Base-by-base conservation (phyloP, 2,888 invertebrate species). In the Didymodactylos carnosus region DNA sequence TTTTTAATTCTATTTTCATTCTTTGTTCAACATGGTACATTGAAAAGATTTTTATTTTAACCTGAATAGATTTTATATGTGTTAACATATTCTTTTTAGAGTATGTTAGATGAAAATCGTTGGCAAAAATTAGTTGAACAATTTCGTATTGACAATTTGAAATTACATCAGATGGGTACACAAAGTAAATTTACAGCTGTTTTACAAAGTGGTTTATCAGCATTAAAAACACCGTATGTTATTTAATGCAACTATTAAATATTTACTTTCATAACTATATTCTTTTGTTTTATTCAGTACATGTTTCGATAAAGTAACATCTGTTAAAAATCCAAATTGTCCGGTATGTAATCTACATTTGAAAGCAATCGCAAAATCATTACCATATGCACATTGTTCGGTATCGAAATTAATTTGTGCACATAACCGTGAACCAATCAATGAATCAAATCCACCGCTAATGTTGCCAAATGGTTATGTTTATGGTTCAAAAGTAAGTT, bases 401-500 rank as follows among this genome's bases (percentile, higher is more conserved):
- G 71, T 71, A 27, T 75, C 75, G 2, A 72, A 72, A 43, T 41
- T 75, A 40, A 75, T 75, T 29, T 51, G 53, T 46, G 39, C 72
- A 35, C 49, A 70, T 25, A 39, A 69, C 11, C 72, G 75, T 19
- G 75, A 90, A 79, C 90, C 93, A 70, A 87, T 98, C 80, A 94
- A 98, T 85, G 95, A 97, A 83, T 91, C 97, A 84, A 95, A 97
- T 86, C 92, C 92, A 79, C 95, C 95, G 16, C 91, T 97, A 90
- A 93, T 94, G 89, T 87, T 99, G 84, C 98, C 98, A 76, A 97
- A 97, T 85, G 97, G 97, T 74, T 91, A 92, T 84, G 94, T 98
- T 75, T 97, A 94, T 78, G 83, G 83, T 29, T 79, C 77, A 23
- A 73, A 62, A 69, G 72, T 75, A 72, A 11, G 13, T 23, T n/a